phyloP scores from a whole-genome alignment of 2,888 invertebrate species.

The Zaprionus lineosus region DNA sequence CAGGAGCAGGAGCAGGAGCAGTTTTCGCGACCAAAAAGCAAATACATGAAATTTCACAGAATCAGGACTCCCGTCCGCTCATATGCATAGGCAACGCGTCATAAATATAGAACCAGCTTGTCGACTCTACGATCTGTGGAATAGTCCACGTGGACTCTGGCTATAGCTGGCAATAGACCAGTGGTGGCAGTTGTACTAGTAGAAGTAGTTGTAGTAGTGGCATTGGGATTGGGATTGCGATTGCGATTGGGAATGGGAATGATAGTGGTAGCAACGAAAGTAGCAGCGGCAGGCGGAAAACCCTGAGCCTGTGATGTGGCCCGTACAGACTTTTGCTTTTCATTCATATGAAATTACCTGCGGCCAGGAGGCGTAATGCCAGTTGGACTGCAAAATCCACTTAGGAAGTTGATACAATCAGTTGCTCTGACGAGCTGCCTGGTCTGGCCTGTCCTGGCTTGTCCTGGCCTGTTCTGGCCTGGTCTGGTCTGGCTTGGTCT shows the following conservation, averaged over 20 bases:
- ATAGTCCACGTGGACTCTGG: too few relatives aligned
- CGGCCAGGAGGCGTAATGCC: conserved; percentile 78
- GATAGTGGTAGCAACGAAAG: background rate
- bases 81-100: conserved; percentile 52
- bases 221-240: too few relatives aligned
- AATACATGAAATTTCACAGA: conserved; percentile 36
- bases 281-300: background rate
- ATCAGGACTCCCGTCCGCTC: conserved; percentile 35
- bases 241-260: background rate
- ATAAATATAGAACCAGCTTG: conserved; percentile 36
- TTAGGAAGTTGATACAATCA: conserved; percentile 79
- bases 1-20: conserved; percentile 1
- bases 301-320: conserved; percentile 24
- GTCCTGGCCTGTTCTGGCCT: conserved; percentile 3
- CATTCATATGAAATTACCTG: conserved; percentile 79
- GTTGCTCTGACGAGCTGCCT: conserved; percentile 62
- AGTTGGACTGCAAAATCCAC: conserved; percentile 78
- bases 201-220: too few relatives aligned
- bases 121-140: too few relatives aligned
- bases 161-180: too few relatives aligned
- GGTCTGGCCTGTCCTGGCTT: conserved; percentile 3
- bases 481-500: too few relatives aligned
- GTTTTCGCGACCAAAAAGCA: conserved; percentile 24
- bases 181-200: too few relatives aligned
- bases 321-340: conserved; percentile 70